Percentiles rank a stretch among this genome's conserved stretches.
These are phyloP conservation scores for Stratiolaelaps scimitus DNA, from an alignment of 1,140 invertebrate species.

Conservation along the genomic window DNA sequence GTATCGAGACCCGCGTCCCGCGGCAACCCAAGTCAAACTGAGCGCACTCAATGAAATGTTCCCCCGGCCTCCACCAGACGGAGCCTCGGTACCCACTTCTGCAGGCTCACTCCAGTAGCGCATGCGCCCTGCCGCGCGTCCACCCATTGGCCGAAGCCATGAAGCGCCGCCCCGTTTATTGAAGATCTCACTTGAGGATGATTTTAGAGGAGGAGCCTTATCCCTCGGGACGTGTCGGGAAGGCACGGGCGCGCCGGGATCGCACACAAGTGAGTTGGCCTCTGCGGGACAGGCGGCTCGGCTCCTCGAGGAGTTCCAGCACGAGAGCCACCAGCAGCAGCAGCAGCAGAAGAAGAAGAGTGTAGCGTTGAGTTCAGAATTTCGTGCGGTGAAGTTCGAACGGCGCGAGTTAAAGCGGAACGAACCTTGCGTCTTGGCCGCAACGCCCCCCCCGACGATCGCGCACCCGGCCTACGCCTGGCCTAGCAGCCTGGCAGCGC, in stretches of 20 bases:
- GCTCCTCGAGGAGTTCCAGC: constrained; percentile 28
- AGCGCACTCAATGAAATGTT: constrained; percentile 8
- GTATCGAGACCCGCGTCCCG: too few relatives aligned
- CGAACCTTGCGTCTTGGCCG: too few relatives aligned
- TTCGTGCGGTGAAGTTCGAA: too few relatives aligned
- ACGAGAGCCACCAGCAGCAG: too few relatives aligned
- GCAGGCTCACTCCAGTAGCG: neutral
- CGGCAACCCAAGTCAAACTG: constrained; percentile 14
- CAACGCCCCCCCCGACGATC: too few relatives aligned
- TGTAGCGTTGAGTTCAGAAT: too few relatives aligned
- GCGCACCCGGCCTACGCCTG: too few relatives aligned
- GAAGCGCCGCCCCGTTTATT: constrained; percentile 20
- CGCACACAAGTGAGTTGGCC: constrained; percentile 29
- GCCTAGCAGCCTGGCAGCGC: too few relatives aligned
- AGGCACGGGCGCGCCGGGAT: neutral
- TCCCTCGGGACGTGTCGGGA: constrained; percentile 27
- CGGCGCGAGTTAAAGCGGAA: too few relatives aligned
- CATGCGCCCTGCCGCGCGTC: neutral
- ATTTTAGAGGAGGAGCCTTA: constrained; percentile 28
- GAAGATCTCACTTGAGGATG: constrained; percentile 28
- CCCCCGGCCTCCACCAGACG: constrained; percentile 16
- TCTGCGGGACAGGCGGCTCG: constrained; percentile 28
- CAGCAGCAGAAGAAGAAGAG: too few relatives aligned
- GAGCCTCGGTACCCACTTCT: constrained; percentile 7
- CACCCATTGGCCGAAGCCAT: constrained; percentile 1